A percentile compares a stretch with the other conserved stretches of the same genome.
Conservation (phyloP, 2,888 invertebrate genomes). For the Drosophila ustulata region DNA sequence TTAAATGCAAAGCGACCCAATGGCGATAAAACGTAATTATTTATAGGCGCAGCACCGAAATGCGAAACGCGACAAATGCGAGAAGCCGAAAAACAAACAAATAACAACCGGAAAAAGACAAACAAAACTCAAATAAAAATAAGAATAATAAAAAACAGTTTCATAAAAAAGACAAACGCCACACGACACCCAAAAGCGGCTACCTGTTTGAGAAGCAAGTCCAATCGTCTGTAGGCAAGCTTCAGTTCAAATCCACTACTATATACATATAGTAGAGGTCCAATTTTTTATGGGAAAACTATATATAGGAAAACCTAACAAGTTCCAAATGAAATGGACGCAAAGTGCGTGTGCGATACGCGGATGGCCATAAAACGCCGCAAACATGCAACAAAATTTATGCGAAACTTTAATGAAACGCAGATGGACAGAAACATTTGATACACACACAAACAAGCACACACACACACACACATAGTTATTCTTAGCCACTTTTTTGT, state of each 20-base stretch:
- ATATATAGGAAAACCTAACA: constrained; percentile 55
- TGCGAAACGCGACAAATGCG: constrained; percentile 36
- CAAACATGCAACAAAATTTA: constrained; percentile 82
- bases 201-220: constrained; percentile 45
- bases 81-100: constrained; percentile 28
- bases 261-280: constrained; percentile 10
- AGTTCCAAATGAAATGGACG: constrained; percentile 71
- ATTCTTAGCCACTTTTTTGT: constrained; percentile 14
- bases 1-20: constrained; percentile 63
- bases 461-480: constrained; percentile 11
- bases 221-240: constrained; percentile 9
- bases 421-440: constrained; percentile 43
- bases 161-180: constrained; percentile 60
- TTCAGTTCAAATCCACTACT: not conserved
- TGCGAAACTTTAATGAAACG: constrained; percentile 74
- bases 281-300: constrained; percentile 51
- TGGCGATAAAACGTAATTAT: constrained; percentile 71
- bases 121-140: constrained; percentile 31
- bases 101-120: constrained; percentile 10
- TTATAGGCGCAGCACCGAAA: constrained; percentile 68
- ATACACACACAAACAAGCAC: constrained; percentile 16
- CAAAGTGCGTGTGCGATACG: constrained; percentile 73
- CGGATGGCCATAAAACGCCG: constrained; percentile 59
- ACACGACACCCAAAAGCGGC: constrained; percentile 34
- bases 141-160: constrained; percentile 19